Evolutionary conservation across 2,113 vertebrate species (phyloP).

Genomic region (Salvelinus sp.): DNA sequence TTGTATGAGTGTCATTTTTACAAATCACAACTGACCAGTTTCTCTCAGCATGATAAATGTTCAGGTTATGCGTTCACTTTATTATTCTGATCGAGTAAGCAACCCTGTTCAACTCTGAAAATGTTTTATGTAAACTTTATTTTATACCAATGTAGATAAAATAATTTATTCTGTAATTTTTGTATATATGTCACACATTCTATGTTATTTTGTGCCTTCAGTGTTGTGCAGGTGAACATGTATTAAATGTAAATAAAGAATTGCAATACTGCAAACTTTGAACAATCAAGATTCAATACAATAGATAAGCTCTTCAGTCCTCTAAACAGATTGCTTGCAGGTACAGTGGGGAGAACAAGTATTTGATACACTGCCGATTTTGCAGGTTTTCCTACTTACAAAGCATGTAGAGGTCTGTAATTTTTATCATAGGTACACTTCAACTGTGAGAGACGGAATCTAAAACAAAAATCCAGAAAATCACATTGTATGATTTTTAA

Average conservation of each 20-base stretch:
- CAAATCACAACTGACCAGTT: constrained; percentile 50
- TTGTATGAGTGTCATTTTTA: constrained; percentile 19
- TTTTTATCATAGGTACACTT: no score
- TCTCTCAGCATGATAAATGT: constrained; percentile 56
- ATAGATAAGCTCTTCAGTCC: no score
- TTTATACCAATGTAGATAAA: constrained; percentile 82
- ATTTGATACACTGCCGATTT: no score
- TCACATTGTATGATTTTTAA: no score
- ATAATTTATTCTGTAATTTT: constrained; percentile 97
- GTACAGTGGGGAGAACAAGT: no score
- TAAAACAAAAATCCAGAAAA: no score
- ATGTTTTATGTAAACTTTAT: constrained; percentile 78
- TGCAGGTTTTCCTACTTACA: no score
- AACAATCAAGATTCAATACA: not conserved
- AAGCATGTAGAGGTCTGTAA: no score
- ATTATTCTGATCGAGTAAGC: constrained; percentile 18
- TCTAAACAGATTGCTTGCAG: no score
- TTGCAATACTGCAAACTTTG: constrained; percentile 46
- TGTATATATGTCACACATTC: constrained; percentile 80
- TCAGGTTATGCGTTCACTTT: constrained; percentile 28
- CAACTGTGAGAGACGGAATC: no score
- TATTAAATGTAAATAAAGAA: constrained; percentile 74
- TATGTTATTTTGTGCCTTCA: constrained; percentile 81
- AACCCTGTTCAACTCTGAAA: constrained; percentile 39
- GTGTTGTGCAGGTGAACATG: constrained; percentile 76